Percentiles rank a stretch among this genome's conserved stretches.
These are phyloP conservation scores for Condylura cristata DNA, from an alignment of 2,113 vertebrate genomes.

Conservation along the genomic window DNA sequence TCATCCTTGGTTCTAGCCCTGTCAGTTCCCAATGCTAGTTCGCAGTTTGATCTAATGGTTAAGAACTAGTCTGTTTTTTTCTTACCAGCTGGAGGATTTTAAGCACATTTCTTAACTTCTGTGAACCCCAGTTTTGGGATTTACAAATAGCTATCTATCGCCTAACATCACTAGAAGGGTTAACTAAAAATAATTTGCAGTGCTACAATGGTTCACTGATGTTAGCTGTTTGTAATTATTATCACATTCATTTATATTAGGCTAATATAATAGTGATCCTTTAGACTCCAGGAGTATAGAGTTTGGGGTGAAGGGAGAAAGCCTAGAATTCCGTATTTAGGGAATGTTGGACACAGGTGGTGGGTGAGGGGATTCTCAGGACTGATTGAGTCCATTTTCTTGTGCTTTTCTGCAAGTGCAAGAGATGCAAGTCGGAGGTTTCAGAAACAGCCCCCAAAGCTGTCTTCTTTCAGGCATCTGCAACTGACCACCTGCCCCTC, in stretches of 20 bases:
- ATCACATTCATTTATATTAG: background rate
- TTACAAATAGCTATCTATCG: background rate
- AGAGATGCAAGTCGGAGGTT: background rate
- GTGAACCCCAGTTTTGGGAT: background rate
- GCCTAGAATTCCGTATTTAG: background rate
- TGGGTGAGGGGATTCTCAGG: background rate
- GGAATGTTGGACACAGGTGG: background rate
- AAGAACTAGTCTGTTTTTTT: background rate
- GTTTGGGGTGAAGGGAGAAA: background rate
- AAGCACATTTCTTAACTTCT: constrained; percentile 14
- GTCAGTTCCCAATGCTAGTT: background rate
- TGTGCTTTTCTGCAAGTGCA: background rate
- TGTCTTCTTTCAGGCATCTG: background rate
- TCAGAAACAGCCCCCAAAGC: background rate
- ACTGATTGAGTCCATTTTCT: background rate
- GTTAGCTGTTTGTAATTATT: background rate
- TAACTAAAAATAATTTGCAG: background rate
- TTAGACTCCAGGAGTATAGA: background rate
- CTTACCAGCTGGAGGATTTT: background rate
- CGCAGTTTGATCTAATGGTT: background rate
- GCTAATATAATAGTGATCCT: background rate
- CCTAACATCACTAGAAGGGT: background rate
- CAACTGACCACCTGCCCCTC: background rate
- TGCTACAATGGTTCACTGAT: background rate
- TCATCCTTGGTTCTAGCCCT: background rate